These are phyloP conservation scores for Xanthorhoe designata DNA, from an alignment of 2,888 invertebrate genomes.

Conservation along the genomic window DNA sequence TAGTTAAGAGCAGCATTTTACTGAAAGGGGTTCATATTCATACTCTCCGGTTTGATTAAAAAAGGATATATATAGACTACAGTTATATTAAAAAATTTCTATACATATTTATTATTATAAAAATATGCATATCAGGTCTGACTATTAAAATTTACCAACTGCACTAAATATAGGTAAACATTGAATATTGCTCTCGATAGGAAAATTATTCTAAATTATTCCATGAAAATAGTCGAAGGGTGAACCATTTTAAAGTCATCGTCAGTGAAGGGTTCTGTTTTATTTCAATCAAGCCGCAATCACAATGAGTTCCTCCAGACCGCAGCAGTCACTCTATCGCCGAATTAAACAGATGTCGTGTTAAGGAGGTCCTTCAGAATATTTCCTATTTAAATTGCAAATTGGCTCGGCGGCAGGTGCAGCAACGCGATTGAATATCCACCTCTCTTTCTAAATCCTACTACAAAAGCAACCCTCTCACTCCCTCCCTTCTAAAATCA, in stretches of 20 bases:
- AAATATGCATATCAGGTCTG: too few species aligned
- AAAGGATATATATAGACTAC: too few species aligned
- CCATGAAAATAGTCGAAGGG: conserved; percentile 52
- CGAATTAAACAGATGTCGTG: conserved; percentile 86
- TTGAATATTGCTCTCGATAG: conserved; percentile 8
- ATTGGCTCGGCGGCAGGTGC: conserved; percentile 83
- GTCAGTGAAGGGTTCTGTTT: conserved; percentile 76
- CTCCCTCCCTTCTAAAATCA: conserved; percentile 72
- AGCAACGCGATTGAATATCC: conserved; percentile 69
- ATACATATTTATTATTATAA: too few species aligned
- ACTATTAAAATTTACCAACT: too few species aligned
- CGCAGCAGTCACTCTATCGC: conserved; percentile 80
- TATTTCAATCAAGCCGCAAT: conserved; percentile 82
- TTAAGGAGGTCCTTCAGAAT: conserved; percentile 84
- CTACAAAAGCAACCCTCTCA: conserved; percentile 57
- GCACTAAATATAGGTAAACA: not conserved
- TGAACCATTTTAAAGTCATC: conserved; percentile 55
- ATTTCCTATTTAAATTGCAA: conserved; percentile 86
- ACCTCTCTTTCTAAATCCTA: conserved; percentile 66
- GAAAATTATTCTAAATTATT: conserved; percentile 31
- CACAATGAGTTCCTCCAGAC: conserved; percentile 73
- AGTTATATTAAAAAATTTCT: too few species aligned
- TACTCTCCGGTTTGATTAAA: too few species aligned
- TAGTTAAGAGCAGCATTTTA: too few species aligned
- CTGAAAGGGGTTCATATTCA: too few species aligned